Percentiles rank a stretch among this genome's conserved stretches.
phyloP scores from a whole-genome alignment of 2,888 invertebrate genomes.

The Cremastobaeus sp. region DNA sequence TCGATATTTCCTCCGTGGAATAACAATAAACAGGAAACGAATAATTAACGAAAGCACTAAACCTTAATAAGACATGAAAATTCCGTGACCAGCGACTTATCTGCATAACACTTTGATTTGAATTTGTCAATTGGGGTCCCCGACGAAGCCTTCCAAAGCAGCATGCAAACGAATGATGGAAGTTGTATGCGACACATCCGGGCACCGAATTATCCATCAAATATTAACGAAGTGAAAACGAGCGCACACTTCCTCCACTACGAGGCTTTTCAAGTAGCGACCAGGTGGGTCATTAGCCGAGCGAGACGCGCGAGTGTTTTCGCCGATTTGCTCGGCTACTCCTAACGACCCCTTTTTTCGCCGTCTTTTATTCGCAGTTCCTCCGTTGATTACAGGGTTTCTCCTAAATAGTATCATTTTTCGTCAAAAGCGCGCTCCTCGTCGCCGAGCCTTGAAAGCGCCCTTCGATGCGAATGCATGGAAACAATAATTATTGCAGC shows the following conservation, averaged over 20 bases:
- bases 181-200: slow-evolving; percentile 43
- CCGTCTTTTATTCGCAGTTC: slow-evolving; percentile 1
- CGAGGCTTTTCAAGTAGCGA: slow-evolving; percentile 44
- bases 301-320: slow-evolving; percentile 14
- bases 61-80: slow-evolving; percentile 10
- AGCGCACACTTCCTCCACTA: slow-evolving; percentile 43
- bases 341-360: neutral
- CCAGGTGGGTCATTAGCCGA: slow-evolving; percentile 44
- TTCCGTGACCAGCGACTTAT: slow-evolving; percentile 9
- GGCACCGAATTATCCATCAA: slow-evolving; percentile 35
- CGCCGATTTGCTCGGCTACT: slow-evolving; percentile 9
- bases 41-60: no score
- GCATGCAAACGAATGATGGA: slow-evolving; percentile 27
- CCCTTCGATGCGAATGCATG: slow-evolving; percentile 30
- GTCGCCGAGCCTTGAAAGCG: slow-evolving; percentile 33
- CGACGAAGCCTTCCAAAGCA: slow-evolving; percentile 21
- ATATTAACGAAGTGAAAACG: slow-evolving; percentile 48
- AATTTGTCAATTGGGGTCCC: slow-evolving; percentile 29
- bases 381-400: slow-evolving; percentile 12
- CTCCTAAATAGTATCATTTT: slow-evolving; percentile 33
- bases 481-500: slow-evolving; percentile 38
- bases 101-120: slow-evolving; percentile 32
- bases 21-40: no score
- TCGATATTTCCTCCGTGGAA: no score
- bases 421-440: slow-evolving; percentile 29